A percentile compares a stretch with the other conserved stretches of the same genome.
phyloP scores from a whole-genome alignment of 2,797 vertebrate species.

The Falco rusticolus region DNA sequence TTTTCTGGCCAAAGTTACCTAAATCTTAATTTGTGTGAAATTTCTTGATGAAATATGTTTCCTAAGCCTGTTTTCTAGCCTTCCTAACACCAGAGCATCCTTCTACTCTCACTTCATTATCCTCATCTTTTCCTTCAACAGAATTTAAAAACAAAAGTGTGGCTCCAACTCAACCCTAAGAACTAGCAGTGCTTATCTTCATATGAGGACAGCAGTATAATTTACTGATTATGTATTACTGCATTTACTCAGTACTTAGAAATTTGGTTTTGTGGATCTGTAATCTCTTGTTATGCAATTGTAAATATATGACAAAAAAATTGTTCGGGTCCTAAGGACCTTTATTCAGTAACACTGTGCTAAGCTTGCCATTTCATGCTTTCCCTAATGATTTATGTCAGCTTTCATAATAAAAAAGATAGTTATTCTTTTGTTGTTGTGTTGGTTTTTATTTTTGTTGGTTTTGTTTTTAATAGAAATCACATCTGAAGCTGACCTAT shows the following conservation, averaged over 20 bases:
- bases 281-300: not conserved
- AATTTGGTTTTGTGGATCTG: not conserved
- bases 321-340: not conserved
- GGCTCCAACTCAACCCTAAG: not conserved
- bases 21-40: not conserved
- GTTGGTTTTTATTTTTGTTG: too few relatives aligned
- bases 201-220: not conserved
- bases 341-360: not conserved
- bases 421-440: not conserved
- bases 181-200: not conserved
- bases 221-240: not conserved
- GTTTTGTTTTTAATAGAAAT: not conserved
- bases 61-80: not conserved
- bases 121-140: not conserved
- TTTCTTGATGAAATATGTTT: not conserved
- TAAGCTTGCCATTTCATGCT: not conserved
- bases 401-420: not conserved
- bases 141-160: not conserved
- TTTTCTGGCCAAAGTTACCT: not conserved
- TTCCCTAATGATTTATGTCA: not conserved
- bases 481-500: not conserved
- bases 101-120: not conserved
- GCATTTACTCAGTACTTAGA: not conserved
- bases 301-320: not conserved
- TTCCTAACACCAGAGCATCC: not conserved